phyloP scores from a whole-genome alignment of 2,113 vertebrate species.

The Zootoca vivipara region DNA sequence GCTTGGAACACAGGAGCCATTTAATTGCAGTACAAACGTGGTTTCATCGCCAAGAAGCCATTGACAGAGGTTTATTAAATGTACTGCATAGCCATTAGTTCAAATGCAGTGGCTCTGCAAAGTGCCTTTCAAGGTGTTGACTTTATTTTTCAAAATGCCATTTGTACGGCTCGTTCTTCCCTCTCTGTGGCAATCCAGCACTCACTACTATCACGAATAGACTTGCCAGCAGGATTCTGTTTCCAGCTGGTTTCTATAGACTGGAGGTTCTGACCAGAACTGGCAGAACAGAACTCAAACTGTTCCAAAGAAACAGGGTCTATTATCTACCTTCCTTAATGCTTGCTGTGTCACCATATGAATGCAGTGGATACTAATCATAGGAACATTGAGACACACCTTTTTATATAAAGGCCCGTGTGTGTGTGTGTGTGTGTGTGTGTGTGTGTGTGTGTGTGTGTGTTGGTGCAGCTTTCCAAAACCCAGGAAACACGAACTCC shows the following conservation, averaged over 20 bases:
- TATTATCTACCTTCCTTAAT: background rate
- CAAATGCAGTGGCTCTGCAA: background rate
- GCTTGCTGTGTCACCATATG: background rate
- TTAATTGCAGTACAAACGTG: background rate
- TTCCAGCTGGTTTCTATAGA: constrained; percentile 23
- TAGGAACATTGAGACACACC: constrained; percentile 3
- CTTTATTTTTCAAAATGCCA: constrained; percentile 6
- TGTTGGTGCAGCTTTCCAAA: background rate
- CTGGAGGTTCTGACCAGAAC: background rate
- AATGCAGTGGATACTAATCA: background rate
- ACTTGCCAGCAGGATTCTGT: background rate
- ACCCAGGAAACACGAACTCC: background rate
- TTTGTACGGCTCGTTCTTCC: constrained; percentile 25
- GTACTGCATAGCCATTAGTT: background rate
- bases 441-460: no score
- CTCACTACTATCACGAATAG: constrained; percentile 6
- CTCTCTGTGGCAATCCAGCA: background rate
- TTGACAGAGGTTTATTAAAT: constrained; percentile 1
- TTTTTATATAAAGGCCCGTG: background rate
- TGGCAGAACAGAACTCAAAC: background rate
- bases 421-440: no score
- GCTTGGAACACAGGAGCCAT: constrained; percentile 16
- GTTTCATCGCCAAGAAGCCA: background rate
- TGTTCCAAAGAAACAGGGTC: rapidly evolving
- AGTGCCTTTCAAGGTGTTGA: background rate